Evolutionary conservation across 2,888 invertebrate genomes (phyloP), one percentile per base, ranked within the genome.

Genomic region (Agonopterix alstromeriana): DNA sequence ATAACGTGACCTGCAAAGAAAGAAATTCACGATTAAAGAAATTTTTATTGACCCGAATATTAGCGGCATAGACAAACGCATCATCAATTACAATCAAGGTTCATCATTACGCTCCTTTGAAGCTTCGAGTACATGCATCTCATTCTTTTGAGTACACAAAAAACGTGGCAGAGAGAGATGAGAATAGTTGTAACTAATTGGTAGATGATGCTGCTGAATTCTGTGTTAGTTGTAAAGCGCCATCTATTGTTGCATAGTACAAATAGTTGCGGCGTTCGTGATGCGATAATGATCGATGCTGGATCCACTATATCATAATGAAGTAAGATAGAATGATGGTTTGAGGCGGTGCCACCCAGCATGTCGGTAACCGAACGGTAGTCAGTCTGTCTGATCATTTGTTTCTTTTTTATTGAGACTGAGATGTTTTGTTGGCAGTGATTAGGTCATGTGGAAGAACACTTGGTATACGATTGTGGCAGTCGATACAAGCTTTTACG

Each of bases 21-120:
- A 76, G 73, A 77, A 73, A 77, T 71, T 66, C 73, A 76, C 67
- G 71, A 53, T 71, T 70, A 46, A 70, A 73, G 77, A 27, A 27
- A 27, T 27, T 27, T 27, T 27, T 27, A 77, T 73, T 80, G 80
- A 83, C 78, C 81, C 70, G 74, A 68, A 78, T 73, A 27, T 27
- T 5, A 10, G 70, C 70, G 61, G 67, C 68, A 73, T 73, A 80
- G 76, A 82, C 80, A 81, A 85, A 77, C 78, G 71, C 74, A 85
- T 87, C 86, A 88, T 86, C 82, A 87, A 88, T 87, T 83, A 86
- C 85, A 87, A 87, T 88, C 87, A 87, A 74, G 71, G 61, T 60
- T 62, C 66, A 65, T 71, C 71, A 72, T 75, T 76, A 69, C 70
- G 63, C 60, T 74, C 70, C 73, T 75, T 74, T 79, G 70, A 70